A percentile compares a stretch with the other conserved stretches of the same genome.
Evolutionary conservation across 2,888 invertebrate species (phyloP).

Genomic region (Orthosia gothica): DNA sequence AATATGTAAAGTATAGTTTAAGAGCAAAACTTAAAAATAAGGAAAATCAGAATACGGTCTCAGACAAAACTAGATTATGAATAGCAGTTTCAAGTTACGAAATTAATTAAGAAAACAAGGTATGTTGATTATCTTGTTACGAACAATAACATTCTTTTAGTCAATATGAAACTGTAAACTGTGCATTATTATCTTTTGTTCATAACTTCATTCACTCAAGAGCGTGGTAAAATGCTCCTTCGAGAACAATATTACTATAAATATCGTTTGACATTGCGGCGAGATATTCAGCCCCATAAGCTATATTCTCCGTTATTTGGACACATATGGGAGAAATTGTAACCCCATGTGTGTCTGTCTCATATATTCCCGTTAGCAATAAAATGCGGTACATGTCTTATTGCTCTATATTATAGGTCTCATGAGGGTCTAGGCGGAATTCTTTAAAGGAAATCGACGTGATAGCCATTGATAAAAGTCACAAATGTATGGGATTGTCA

Average conservation of each 20-base stretch:
- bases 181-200: constrained; percentile 2
- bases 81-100: not conserved
- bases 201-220: not conserved
- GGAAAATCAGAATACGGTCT: not conserved
- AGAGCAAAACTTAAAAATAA: not conserved
- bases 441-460: no score
- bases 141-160: constrained; percentile 21
- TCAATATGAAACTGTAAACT: constrained; percentile 29
- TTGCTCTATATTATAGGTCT: no score
- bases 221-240: constrained; percentile 44
- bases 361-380: not conserved
- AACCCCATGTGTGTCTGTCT: not conserved
- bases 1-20: no score
- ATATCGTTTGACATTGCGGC: constrained; percentile 36
- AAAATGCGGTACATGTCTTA: not conserved
- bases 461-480: no score
- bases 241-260: constrained; percentile 39
- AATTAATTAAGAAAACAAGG: constrained; percentile 10
- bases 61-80: not conserved
- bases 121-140: not conserved
- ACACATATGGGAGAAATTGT: constrained; percentile 9
- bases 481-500: no score
- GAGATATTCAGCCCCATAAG: constrained; percentile 17
- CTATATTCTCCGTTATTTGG: constrained; percentile 34
- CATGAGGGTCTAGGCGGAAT: no score